phyloP scores from a whole-genome alignment of 1,140 invertebrate species.

The Elysia chlorotica region DNA sequence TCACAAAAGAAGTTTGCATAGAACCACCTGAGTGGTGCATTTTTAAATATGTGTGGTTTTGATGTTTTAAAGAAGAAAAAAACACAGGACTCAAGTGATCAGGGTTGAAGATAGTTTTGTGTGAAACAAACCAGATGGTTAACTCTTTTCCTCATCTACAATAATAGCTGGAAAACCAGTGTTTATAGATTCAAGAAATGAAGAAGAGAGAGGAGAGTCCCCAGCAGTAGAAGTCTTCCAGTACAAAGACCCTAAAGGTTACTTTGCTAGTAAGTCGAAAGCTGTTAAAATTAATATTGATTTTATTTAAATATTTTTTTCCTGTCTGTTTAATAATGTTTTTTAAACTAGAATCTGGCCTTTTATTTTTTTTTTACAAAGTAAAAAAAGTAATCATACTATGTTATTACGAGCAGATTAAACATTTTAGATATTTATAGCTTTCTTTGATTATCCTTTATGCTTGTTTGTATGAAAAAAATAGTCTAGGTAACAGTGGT shows the following conservation, averaged over 20 bases:
- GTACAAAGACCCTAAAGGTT: conserved; percentile 52
- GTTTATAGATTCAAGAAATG: conserved; percentile 20
- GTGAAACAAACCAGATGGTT: not conserved
- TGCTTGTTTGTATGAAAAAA: too few species aligned
- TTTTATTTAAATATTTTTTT: not conserved
- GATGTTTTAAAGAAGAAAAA: not conserved
- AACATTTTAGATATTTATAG: not conserved
- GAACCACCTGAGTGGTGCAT: too few species aligned
- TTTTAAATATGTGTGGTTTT: not conserved
- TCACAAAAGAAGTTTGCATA: too few species aligned
- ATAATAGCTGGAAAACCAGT: not conserved
- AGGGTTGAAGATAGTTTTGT: not conserved
- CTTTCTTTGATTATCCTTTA: not conserved
- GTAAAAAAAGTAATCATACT: not conserved
- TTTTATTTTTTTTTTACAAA: not conserved
- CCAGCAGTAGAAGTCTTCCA: conserved; percentile 63
- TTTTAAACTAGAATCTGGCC: too few species aligned
- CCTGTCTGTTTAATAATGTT: too few species aligned
- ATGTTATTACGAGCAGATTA: not conserved
- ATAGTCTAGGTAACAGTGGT: not conserved
- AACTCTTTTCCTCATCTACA: not conserved
- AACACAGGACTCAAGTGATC: not conserved
- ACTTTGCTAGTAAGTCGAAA: conserved; percentile 48
- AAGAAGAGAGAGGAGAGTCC: conserved; percentile 58
- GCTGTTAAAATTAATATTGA: not conserved